Percentiles rank a stretch among this genome's conserved stretches.
Conservation (phyloP, 1,140 invertebrate species). For the Hirudo medicinalis region DNA sequence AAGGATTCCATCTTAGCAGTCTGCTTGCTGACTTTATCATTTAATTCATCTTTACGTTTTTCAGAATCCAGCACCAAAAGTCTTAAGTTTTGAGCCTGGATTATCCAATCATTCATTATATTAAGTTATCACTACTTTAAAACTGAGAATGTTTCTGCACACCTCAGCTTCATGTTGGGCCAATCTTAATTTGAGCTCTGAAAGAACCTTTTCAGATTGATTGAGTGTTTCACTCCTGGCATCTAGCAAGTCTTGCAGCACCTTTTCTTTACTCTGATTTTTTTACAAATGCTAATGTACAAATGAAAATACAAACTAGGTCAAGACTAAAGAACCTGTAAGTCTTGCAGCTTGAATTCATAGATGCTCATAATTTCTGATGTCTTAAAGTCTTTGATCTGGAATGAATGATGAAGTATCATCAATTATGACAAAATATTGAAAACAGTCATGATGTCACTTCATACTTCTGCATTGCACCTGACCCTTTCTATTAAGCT, state of each 20-base stretch:
- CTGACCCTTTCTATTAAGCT: background rate
- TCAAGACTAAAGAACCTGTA: constrained; percentile 28
- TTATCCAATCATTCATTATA: background rate
- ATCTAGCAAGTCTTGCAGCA: constrained; percentile 39
- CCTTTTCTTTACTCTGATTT: constrained; percentile 37
- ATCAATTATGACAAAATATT: too few species aligned
- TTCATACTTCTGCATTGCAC: background rate
- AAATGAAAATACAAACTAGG: background rate
- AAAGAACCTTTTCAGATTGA: constrained; percentile 37
- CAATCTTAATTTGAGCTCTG: constrained; percentile 34
- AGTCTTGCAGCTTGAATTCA: constrained; percentile 37
- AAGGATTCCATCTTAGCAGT: too few species aligned
- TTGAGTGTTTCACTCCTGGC: constrained; percentile 36
- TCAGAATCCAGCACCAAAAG: background rate
- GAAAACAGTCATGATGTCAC: constrained; percentile 5
- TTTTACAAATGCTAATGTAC: background rate
- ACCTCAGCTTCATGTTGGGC: constrained; percentile 39
- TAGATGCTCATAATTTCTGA: constrained; percentile 41
- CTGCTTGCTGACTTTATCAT: background rate
- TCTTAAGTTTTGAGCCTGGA: background rate
- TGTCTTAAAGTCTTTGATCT: constrained; percentile 36
- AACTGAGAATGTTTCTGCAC: background rate
- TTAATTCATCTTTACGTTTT: background rate
- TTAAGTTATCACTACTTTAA: background rate
- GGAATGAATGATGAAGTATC: constrained; percentile 17